Evolutionary conservation across 2,888 invertebrate species (phyloP).

Genomic region (Drosophila conformis): DNA sequence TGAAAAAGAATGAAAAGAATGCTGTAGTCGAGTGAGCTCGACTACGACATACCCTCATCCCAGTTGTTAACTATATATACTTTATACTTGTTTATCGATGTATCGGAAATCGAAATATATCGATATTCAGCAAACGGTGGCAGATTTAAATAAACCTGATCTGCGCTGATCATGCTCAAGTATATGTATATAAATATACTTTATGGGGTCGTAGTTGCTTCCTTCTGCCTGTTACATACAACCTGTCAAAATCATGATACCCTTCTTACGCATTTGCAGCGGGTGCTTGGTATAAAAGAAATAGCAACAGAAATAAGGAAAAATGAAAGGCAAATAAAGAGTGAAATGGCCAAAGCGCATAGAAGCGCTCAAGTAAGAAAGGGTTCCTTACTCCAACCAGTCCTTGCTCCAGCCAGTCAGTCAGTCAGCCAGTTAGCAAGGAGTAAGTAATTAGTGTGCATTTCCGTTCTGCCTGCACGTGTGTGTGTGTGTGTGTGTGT

Average conservation of each 20-base stretch:
- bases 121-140: not conserved
- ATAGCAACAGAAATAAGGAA: conserved; percentile 34
- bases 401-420: not conserved
- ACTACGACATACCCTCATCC: not conserved
- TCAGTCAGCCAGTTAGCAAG: conserved; percentile 29
- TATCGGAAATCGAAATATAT: not conserved
- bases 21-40: not conserved
- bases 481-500: not conserved
- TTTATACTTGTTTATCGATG: not conserved
- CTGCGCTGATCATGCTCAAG: not conserved
- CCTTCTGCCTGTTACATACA: not conserved
- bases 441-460: conserved; percentile 79
- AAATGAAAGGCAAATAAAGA: conserved; percentile 59
- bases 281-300: not conserved
- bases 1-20: conserved; percentile 2
- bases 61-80: no score
- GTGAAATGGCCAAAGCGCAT: conserved; percentile 47
- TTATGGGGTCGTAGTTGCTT: not conserved
- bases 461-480: conserved; percentile 50
- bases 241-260: not conserved
- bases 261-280: not conserved
- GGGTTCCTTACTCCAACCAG: conserved; percentile 28
- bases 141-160: not conserved
- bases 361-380: conserved; percentile 54
- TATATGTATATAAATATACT: not conserved